Evolutionary conservation across 2,113 vertebrate genomes (phyloP), one percentile per base, ranked within the genome.

Genomic region (Myotis brandtii): DNA sequence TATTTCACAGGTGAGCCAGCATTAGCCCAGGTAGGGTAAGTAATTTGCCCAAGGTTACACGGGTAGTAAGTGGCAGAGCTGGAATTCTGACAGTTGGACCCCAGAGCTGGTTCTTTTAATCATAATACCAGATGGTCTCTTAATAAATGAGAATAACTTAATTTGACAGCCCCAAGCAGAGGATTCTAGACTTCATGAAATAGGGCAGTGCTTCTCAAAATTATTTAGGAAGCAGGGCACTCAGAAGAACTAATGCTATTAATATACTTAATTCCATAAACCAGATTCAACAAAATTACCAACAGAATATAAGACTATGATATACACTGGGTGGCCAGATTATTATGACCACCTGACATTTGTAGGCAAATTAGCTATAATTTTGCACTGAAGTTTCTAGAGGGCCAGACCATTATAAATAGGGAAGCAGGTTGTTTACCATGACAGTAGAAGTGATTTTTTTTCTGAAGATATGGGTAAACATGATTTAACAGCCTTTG

Each of bases 1-100:
- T 75, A 88, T 89, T 91, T 91, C 34, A 94, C 4, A 85, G 25
- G 59, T 40, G 23, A 95, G 59, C 86, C 81, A 82, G 18, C 43
- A 80, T 67, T 85, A 92, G 5, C 70, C n/a, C 40, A 79, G 3
- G 70, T 2, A 73, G 11, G 40, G 79, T 91, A 85, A 48, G 4
- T 48, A 79, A 83, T 2, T 59, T n/a, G 21, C 21, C 21, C 27
- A 72, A 56, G 2, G 14, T 72, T 82, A 66, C 6, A 43, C 50
- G 88, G 16, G 7, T 27, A 43, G 25, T 43, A 79, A 91, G 23
- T 50, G 62, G 23, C 16, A 89, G 5, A 86, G 21, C 59, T 34
- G 12, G 32, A 50, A 79, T 83, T 46, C 30, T 86, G 46, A 72
- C 14, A 82, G 14, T 27, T 79, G 43, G 17, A 54, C 2, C 12